Percentiles rank a stretch among this genome's conserved stretches.
phyloP scores from a whole-genome alignment of 2,797 vertebrate genomes.

The Threskiornis aethiopicus region DNA sequence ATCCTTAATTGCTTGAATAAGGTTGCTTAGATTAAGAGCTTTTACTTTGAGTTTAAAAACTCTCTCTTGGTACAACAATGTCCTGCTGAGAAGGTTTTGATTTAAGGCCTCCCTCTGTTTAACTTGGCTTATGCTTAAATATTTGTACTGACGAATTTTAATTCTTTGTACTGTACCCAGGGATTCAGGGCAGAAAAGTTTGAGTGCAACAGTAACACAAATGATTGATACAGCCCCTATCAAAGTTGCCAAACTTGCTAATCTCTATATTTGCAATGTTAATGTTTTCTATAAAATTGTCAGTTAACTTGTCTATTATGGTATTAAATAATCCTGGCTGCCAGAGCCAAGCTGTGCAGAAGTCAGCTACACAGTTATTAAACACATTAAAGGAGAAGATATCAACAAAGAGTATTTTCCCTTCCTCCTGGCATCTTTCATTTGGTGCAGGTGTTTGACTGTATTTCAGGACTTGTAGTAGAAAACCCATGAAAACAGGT shows the following conservation, averaged over 20 bases:
- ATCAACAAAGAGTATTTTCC: background rate
- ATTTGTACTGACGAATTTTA: conserved; percentile 29
- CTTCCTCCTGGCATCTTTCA: background rate
- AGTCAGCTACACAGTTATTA: background rate
- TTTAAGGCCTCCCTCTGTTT: conserved; percentile 13
- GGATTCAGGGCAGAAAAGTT: background rate
- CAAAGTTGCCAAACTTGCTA: background rate
- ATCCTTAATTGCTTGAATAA: background rate
- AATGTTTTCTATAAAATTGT: conserved; percentile 24
- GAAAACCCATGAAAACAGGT: background rate
- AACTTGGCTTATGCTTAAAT: conserved; percentile 5
- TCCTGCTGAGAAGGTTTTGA: background rate
- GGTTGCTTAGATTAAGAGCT: background rate
- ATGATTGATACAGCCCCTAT: background rate
- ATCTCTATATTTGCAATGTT: conserved; percentile 32
- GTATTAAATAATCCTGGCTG: conserved; percentile 10
- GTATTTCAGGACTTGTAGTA: background rate
- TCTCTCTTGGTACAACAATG: background rate
- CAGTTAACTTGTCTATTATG: background rate
- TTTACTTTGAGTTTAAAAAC: background rate
- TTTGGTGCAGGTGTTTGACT: background rate
- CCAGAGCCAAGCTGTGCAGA: background rate
- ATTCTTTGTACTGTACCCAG: background rate
- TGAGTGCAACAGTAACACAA: background rate
- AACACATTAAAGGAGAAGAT: background rate